These are phyloP conservation scores for Ditylenchus weischeri DNA, from an alignment of 2,888 invertebrate species.

Conservation along the genomic window DNA sequence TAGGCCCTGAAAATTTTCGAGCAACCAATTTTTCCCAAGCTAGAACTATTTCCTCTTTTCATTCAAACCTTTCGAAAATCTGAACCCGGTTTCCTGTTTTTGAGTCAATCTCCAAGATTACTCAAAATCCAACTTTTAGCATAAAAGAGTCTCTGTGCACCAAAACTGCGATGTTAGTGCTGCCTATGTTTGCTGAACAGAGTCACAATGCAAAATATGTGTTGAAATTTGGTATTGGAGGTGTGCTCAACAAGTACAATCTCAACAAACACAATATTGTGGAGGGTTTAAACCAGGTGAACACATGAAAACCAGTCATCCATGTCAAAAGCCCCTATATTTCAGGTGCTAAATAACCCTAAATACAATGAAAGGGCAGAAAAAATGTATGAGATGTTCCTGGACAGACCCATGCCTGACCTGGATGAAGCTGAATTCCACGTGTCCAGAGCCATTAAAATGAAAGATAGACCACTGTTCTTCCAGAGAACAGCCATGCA, in stretches of 20 bases:
- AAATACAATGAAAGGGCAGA: constrained; percentile 24
- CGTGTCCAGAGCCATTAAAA: constrained; percentile 25
- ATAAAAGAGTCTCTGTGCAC: constrained; percentile 41
- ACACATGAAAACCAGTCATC: neutral
- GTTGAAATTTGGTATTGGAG: constrained; percentile 30
- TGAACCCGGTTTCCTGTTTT: too few species aligned
- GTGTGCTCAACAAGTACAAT: constrained; percentile 20
- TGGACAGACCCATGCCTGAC: constrained; percentile 35
- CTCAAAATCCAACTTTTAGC: constrained; percentile 21
- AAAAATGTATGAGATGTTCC: constrained; percentile 21
- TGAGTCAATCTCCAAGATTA: neutral
- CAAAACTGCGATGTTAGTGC: constrained; percentile 35
- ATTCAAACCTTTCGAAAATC: too few species aligned
- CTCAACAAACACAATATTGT: neutral
- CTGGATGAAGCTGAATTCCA: constrained; percentile 31
- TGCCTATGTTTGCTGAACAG: constrained; percentile 46
- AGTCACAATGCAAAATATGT: constrained; percentile 36
- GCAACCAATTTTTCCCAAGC: too few species aligned
- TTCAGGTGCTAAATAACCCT: constrained; percentile 16
- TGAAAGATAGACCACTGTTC: constrained; percentile 11
- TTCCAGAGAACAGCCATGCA: constrained; percentile 23
- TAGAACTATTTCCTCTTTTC: too few species aligned
- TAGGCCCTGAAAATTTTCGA: too few species aligned
- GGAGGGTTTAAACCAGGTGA: constrained; percentile 14
- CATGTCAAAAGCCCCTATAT: neutral